These are phyloP conservation scores for Podarcis siculus DNA, from an alignment of 2,797 vertebrate genomes.

Conservation along the genomic window DNA sequence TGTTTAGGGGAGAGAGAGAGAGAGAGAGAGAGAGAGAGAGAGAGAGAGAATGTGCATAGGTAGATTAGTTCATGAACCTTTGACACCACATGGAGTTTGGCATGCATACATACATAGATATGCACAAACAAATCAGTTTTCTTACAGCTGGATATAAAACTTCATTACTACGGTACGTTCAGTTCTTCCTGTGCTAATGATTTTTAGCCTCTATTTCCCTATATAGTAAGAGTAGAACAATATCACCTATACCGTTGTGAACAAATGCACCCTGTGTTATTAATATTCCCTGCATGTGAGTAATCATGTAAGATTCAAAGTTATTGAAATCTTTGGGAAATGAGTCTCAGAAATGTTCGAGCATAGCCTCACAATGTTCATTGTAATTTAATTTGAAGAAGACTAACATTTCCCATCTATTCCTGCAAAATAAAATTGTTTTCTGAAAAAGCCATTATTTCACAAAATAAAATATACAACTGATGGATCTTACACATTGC, in stretches of 20 bases:
- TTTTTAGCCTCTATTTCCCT: not conserved
- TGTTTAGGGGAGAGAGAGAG: too few species aligned
- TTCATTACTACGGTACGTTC: not conserved
- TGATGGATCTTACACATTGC: not conserved
- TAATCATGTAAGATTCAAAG: not conserved
- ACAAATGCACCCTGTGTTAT: not conserved
- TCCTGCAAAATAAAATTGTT: not conserved
- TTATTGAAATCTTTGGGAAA: conserved; percentile 6
- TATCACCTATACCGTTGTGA: not conserved
- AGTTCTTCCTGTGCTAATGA: not conserved
- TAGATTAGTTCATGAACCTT: not conserved
- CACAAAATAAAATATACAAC: not conserved
- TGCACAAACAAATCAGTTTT: not conserved
- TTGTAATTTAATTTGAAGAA: not conserved
- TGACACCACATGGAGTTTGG: not conserved
- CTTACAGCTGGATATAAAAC: not conserved
- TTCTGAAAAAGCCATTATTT: not conserved
- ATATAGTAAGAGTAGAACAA: not conserved
- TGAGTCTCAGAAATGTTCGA: not conserved
- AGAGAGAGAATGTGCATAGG: too few species aligned
- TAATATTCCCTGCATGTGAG: not conserved
- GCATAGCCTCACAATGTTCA: conserved; percentile 9
- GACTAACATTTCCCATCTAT: not conserved
- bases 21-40: too few species aligned
- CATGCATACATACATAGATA: not conserved